phyloP scores from a whole-genome alignment of 2,888 invertebrate species.

The Noctua fimbriata region DNA sequence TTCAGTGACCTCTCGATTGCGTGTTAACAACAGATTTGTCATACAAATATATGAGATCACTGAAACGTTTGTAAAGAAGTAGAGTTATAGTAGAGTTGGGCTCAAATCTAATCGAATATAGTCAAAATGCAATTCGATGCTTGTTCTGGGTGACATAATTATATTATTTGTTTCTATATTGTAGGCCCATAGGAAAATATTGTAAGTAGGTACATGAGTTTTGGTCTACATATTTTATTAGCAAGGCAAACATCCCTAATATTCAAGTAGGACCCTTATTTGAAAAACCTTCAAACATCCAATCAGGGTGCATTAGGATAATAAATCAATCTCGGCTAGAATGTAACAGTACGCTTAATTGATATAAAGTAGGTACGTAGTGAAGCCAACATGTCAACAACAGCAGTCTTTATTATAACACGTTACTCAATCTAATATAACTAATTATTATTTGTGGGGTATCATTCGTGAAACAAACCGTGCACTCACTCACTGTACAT shows the following conservation, averaged over 20 bases:
- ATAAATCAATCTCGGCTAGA: background rate
- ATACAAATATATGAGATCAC: background rate
- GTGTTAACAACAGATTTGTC: background rate
- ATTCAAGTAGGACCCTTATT: background rate
- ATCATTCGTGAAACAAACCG: constrained; percentile 61
- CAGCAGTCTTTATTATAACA: constrained; percentile 35
- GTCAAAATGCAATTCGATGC: background rate
- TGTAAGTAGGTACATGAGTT: background rate
- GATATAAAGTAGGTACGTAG: background rate
- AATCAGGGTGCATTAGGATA: background rate
- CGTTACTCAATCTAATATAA: constrained; percentile 50
- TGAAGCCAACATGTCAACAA: constrained; percentile 31
- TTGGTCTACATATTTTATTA: background rate
- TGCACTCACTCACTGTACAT: constrained; percentile 68
- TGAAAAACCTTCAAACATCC: background rate
- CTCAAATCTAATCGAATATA: background rate
- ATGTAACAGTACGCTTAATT: background rate
- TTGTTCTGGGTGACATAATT: background rate
- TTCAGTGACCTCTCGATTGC: background rate
- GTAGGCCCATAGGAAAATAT: background rate
- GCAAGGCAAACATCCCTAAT: background rate
- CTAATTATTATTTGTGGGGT: constrained; percentile 60
- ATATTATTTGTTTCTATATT: background rate
- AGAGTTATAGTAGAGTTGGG: background rate
- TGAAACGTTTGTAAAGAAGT: background rate